phyloP scores from a whole-genome alignment of 1,140 invertebrate species.

The Hydropsyche tenuis region DNA sequence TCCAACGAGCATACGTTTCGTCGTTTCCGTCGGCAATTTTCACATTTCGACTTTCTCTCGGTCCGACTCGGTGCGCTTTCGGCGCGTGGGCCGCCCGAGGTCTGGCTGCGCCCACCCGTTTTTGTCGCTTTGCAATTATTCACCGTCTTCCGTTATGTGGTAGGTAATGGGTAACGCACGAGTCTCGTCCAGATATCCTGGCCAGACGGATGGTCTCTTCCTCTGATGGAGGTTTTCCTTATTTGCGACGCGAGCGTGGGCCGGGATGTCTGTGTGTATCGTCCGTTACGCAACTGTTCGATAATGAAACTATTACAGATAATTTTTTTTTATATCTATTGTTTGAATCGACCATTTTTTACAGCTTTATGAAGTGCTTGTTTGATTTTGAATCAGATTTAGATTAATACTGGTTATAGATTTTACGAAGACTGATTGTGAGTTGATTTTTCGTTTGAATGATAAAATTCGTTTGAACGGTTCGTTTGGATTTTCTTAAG shows the following conservation, averaged over 20 bases:
- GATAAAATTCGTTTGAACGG: too few relatives aligned
- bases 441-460: too few relatives aligned
- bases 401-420: too few relatives aligned
- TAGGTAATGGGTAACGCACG: neutral
- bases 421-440: too few relatives aligned
- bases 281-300: neutral
- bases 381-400: too few relatives aligned
- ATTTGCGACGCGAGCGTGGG: slow-evolving; percentile 8
- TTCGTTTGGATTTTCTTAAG: too few relatives aligned
- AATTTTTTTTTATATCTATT: too few relatives aligned
- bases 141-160: slow-evolving; percentile 29
- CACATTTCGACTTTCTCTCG: neutral
- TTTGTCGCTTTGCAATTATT: slow-evolving; percentile 19
- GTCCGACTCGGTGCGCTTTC: neutral
- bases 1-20: neutral
- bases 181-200: slow-evolving; percentile 32
- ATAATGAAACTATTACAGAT: neutral
- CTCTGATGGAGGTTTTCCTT: slow-evolving; percentile 27
- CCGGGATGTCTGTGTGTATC: neutral
- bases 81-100: neutral
- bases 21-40: neutral
- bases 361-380: too few relatives aligned
- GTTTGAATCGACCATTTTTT: too few relatives aligned
- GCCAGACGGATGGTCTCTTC: slow-evolving; percentile 24
- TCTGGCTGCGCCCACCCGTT: slow-evolving; percentile 9